Base-by-base conservation (phyloP, 2,113 vertebrate species). In the Dasypus novemcinctus region DNA sequence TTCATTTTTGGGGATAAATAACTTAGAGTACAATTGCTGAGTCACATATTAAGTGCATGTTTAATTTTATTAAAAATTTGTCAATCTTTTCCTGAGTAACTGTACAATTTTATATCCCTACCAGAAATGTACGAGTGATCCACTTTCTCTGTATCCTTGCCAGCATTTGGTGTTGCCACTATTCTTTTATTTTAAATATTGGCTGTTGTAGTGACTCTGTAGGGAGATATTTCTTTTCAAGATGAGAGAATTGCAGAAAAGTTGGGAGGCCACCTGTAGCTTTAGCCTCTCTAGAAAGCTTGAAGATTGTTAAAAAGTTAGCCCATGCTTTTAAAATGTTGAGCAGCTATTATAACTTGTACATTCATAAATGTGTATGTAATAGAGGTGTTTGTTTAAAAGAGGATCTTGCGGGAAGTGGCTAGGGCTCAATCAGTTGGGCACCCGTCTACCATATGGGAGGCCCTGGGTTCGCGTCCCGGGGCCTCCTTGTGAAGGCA, bases 1-100 rank as follows among this genome's bases (percentile, higher is more conserved):
- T 81, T 94, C 38, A 86, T 94, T 86, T 95, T 78, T 38, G 54
- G 61, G n/a, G 46, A 78, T 8, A 78, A 66, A 92, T 69, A 63
- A 31, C 89, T 25, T 83, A 54, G 38, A 41, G 31, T 75, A 11
- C 46, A 61, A 17, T 76, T 79, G 68, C 41, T 78, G 25, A 25
- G 7, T 27, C 84, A 0, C 74, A 41, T 72, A 23, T 46, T 80
- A 36, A 85, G 38, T 21, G 14, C 21, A 54, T 52, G 10, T 27
- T 76, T 38, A 59, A 49, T 52, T 74, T 93, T 79, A 27, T 18
- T 54, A 86, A 68, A 79, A 63, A 31, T 25, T 9, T 82, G 11
- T 31, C 79, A 79, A 9, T 33, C 4, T 72, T 69, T 75, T 59
- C 31, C 38, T 71, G 41, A 33, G 7, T 49, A 18, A 31, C 64